Evolutionary conservation across 37 sponge, comb jelly and placozoan genomes (phyloP).

Genomic region (Aphrocallistes beatrix): DNA sequence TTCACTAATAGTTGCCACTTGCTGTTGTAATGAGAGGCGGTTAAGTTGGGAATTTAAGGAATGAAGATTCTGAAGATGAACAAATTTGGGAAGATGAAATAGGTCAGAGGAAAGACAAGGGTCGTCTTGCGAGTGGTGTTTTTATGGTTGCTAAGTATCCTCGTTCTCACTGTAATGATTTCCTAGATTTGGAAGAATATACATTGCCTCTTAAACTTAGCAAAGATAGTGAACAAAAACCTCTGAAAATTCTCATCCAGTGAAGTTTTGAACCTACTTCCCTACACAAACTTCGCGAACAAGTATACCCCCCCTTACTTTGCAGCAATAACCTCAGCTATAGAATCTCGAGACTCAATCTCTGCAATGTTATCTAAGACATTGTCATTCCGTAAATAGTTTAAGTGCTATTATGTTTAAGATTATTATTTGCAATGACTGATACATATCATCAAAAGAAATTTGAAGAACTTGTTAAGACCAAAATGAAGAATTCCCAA

Average conservation of each 20-base stretch:
- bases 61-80: conserved; percentile 11
- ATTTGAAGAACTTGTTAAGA: no score
- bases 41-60: neutral
- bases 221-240: neutral
- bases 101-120: neutral
- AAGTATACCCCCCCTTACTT: neutral
- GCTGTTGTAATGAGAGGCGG: neutral
- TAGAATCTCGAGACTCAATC: conserved; percentile 5
- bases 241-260: conserved; percentile 19
- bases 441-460: no score
- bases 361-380: conserved; percentile 18
- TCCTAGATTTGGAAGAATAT: neutral
- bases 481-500: no score
- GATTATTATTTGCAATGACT: no score
- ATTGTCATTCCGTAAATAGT: no score
- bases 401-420: no score
- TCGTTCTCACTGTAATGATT: conserved; percentile 11
- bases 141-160: conserved; percentile 5
- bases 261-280: conserved; percentile 10
- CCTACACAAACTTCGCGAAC: conserved; percentile 19
- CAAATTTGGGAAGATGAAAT: neutral
- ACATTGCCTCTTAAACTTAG: conserved; percentile 11
- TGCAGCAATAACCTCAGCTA: conserved; percentile 17
- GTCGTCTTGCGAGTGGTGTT: neutral
- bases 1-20: neutral